Evolutionary conservation across 92 coral and sea anemone genomes (phyloP).

Genomic region (Palythoa grandiflora): DNA sequence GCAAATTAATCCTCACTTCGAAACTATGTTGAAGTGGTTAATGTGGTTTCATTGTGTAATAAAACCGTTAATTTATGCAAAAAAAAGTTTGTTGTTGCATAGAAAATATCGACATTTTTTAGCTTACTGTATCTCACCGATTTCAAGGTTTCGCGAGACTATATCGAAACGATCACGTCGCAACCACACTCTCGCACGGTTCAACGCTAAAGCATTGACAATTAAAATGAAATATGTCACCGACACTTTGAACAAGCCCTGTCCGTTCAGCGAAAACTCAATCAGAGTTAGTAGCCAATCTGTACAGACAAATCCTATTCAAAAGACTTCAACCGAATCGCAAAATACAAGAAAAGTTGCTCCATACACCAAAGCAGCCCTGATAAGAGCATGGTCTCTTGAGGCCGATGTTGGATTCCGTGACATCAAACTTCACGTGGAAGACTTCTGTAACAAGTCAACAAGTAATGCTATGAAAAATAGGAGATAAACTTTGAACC

Average conservation of each 20-base stretch:
- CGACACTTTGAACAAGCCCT: not conserved
- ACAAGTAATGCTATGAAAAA: not conserved
- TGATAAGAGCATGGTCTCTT: conserved; percentile 33
- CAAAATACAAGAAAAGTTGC: not conserved
- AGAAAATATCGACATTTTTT: not conserved
- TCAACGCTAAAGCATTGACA: not conserved
- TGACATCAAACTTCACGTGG: conserved; percentile 15
- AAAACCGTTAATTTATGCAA: conserved; percentile 77
- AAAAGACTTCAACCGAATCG: not conserved
- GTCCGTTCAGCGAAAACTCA: not conserved
- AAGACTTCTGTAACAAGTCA: not conserved
- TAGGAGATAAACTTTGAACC: not conserved
- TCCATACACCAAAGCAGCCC: not conserved
- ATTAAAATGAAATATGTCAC: not conserved
- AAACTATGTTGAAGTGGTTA: conserved; percentile 69
- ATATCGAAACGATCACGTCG: not conserved
- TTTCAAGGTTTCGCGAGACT: no score
- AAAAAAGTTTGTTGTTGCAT: not conserved
- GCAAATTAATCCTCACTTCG: conserved; percentile 53
- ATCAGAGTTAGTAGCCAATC: not conserved
- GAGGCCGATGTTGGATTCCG: conserved; percentile 2
- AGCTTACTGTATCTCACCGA: no score
- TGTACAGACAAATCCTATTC: not conserved
- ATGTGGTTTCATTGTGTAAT: conserved; percentile 91
- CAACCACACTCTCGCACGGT: not conserved